Conservation (phyloP, 2,113 vertebrate species). For the Chitala chitala region DNA sequence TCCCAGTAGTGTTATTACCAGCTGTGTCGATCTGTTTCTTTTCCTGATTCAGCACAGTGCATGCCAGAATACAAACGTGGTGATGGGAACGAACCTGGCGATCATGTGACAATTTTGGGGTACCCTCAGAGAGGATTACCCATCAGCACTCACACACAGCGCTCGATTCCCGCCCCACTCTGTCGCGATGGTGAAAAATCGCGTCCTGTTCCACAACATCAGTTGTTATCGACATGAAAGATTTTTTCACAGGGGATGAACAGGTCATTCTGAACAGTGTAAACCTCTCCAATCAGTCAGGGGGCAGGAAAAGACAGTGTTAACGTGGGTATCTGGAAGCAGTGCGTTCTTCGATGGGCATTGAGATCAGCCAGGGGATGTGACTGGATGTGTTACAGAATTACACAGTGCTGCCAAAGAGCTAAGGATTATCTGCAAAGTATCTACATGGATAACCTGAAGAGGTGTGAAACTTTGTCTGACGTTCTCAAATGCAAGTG, state of each 20-base stretch:
- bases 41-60: not conserved
- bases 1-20: conserved; percentile 16
- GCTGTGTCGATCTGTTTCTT: not conserved
- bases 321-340: too few relatives aligned
- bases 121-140: too few relatives aligned
- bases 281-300: not conserved
- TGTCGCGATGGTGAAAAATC: not conserved
- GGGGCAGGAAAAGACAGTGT: not conserved
- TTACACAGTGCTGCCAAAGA: too few relatives aligned
- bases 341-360: too few relatives aligned
- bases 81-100: not conserved
- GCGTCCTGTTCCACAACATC: not conserved
- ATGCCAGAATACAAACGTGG: conserved; percentile 13
- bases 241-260: not conserved
- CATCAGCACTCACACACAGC: too few relatives aligned
- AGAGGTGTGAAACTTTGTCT: too few relatives aligned
- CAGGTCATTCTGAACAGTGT: not conserved
- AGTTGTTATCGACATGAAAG: not conserved
- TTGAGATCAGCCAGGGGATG: too few relatives aligned
- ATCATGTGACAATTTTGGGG: too few relatives aligned
- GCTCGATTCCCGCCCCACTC: not conserved
- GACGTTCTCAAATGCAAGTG: too few relatives aligned
- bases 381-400: too few relatives aligned
- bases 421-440: too few relatives aligned
- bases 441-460: too few relatives aligned